Evolutionary conservation across 2,888 invertebrate species (phyloP).

Genomic region (Rosalia funebris): DNA sequence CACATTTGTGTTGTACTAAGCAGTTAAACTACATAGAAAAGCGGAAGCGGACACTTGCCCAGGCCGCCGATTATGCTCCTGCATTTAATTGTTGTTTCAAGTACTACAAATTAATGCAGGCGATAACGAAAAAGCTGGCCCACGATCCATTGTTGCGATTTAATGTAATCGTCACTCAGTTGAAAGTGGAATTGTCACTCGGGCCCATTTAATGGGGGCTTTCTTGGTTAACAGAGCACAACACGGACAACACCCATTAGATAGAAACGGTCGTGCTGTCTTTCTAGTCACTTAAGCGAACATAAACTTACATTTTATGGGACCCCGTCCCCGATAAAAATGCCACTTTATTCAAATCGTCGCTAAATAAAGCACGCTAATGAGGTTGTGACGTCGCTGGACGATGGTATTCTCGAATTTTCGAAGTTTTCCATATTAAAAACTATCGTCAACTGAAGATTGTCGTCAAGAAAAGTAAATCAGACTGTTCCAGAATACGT

Average conservation of each 20-base stretch:
- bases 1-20: no score
- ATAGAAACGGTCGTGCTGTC: constrained; percentile 32
- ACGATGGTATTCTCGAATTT: no score
- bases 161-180: constrained; percentile 32
- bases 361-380: no score
- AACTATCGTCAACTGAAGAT: no score
- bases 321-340: not conserved
- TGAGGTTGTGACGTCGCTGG: no score
- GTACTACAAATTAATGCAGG: constrained; percentile 34
- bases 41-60: constrained; percentile 47
- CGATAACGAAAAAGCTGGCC: constrained; percentile 24
- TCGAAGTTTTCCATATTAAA: no score
- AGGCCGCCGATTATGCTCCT: constrained; percentile 17
- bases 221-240: constrained; percentile 37
- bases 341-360: no score
- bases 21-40: no score
- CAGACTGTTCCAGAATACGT: no score
- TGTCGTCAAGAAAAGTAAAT: no score
- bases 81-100: constrained; percentile 41
- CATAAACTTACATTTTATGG: constrained; percentile 23
- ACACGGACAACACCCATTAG: constrained; percentile 24
- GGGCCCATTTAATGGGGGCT: constrained; percentile 35
- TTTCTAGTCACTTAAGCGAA: constrained; percentile 32
- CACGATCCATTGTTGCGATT: constrained; percentile 22
- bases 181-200: constrained; percentile 45